These are phyloP conservation scores for Prietella phreatophila DNA, from an alignment of 2,113 vertebrate species.

Conservation along the genomic window DNA sequence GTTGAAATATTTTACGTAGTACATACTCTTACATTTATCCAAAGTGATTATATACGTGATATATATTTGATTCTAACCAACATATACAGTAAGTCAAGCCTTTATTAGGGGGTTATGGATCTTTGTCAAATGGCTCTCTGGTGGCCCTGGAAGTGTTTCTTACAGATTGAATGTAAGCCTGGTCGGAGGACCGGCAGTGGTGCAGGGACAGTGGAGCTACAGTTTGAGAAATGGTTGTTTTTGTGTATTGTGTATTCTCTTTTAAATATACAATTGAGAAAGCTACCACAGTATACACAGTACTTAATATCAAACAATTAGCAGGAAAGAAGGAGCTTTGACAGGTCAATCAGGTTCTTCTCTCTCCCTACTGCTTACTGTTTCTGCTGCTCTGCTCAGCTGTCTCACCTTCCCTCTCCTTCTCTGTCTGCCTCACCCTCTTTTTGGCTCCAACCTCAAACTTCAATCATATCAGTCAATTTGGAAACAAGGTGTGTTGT, in stretches of 20 bases:
- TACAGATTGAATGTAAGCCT: not conserved
- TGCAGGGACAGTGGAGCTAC: not conserved
- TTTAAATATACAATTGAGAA: not conserved
- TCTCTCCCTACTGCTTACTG: not conserved
- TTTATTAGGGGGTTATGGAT: not conserved
- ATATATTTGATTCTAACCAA: too few species aligned
- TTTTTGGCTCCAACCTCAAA: not conserved
- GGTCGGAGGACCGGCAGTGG: not conserved
- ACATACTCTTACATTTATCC: not conserved
- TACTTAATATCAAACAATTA: not conserved
- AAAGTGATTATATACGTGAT: too few species aligned
- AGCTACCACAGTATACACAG: not conserved
- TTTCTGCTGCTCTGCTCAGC: not conserved
- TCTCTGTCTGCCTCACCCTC: not conserved
- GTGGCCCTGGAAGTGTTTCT: not conserved
- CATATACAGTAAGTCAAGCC: too few species aligned
- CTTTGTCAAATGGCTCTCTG: not conserved
- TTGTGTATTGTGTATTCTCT: not conserved
- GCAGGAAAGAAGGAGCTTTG: not conserved
- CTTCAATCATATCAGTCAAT: not conserved
- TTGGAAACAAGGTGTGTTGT: not conserved
- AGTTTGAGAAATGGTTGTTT: not conserved
- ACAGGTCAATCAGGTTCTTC: constrained; percentile 1
- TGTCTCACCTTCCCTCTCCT: not conserved
- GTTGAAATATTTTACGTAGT: not conserved